phyloP scores from a whole-genome alignment of 2,113 vertebrate genomes.

The Calidris pugnax region DNA sequence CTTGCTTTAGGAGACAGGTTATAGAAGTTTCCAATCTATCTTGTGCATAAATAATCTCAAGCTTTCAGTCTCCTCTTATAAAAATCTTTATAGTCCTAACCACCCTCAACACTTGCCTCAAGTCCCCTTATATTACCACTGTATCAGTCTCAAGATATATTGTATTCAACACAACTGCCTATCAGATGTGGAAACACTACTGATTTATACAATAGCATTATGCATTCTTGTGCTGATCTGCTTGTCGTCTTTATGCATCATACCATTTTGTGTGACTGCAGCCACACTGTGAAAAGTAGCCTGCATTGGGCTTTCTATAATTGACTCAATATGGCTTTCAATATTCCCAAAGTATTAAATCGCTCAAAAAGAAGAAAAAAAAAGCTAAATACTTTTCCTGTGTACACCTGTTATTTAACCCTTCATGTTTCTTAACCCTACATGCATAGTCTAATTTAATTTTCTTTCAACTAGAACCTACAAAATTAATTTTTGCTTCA shows the following conservation, averaged over 20 bases:
- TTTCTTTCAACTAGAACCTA: background rate
- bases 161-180: background rate
- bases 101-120: background rate
- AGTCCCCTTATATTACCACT: background rate
- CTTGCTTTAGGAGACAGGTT: background rate
- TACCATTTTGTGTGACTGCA: background rate
- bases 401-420: background rate
- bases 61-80: background rate
- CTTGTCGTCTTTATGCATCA: background rate
- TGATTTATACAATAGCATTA: background rate
- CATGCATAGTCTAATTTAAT: background rate
- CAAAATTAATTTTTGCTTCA: background rate
- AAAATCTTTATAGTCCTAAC: background rate
- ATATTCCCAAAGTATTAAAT: background rate
- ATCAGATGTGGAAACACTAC: background rate
- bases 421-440: background rate
- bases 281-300: background rate
- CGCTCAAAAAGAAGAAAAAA: background rate
- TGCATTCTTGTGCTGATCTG: background rate
- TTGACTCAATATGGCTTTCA: background rate
- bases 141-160: background rate
- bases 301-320: background rate
- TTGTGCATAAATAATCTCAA: background rate
- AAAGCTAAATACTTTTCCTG: background rate
- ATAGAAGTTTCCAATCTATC: background rate